These are phyloP conservation scores for Myripristis jacobus DNA, from an alignment of 2,797 vertebrate species.

Conservation along the genomic window DNA sequence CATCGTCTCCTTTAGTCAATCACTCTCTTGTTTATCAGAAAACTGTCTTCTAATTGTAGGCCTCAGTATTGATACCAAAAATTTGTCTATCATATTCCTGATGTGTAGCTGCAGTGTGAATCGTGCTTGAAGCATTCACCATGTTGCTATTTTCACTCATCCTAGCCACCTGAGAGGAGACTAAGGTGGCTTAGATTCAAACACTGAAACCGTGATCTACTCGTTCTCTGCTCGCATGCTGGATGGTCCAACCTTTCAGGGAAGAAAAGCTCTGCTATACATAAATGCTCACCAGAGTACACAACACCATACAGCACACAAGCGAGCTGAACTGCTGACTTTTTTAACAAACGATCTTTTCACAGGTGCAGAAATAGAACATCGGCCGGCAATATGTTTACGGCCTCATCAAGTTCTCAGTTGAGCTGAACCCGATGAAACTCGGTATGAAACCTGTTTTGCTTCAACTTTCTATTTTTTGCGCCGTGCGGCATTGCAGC, in stretches of 20 bases:
- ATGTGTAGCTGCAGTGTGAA: background rate
- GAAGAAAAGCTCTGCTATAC: too few species aligned
- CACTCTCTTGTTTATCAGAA: too few species aligned
- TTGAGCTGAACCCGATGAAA: background rate
- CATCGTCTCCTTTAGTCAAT: too few species aligned
- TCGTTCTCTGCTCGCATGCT: background rate
- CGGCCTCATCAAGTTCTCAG: background rate
- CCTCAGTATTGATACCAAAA: background rate
- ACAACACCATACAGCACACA: background rate
- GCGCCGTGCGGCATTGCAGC: background rate
- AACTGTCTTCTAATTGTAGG: too few species aligned
- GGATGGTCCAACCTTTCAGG: too few species aligned
- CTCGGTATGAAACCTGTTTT: constrained; percentile 14
- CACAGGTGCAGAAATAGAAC: background rate
- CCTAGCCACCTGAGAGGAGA: background rate
- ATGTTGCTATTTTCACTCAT: background rate
- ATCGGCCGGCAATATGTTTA: background rate
- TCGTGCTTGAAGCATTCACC: background rate
- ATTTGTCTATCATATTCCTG: background rate
- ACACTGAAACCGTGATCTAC: background rate
- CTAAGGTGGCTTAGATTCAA: too few species aligned
- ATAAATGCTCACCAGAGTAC: too few species aligned
- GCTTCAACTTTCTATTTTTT: constrained; percentile 41
- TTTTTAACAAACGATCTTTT: background rate
- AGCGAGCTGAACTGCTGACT: background rate